Conservation (phyloP, 2,888 invertebrate genomes). For the Carterocephalus palaemon region DNA sequence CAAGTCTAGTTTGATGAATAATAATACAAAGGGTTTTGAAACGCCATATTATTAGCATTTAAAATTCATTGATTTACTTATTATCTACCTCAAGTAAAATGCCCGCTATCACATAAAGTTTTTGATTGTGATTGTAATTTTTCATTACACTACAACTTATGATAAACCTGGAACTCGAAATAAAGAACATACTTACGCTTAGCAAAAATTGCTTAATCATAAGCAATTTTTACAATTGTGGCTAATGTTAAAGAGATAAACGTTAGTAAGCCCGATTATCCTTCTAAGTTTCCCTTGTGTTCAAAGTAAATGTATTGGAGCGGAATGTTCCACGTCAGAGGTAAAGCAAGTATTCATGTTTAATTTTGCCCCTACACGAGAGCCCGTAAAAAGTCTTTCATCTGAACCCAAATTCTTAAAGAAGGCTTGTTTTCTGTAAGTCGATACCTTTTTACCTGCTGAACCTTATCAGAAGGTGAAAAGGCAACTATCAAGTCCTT, state of each 20-base stretch:
- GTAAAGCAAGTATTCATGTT: slow-evolving; percentile 77
- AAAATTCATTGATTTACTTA: no score
- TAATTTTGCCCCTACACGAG: slow-evolving; percentile 66
- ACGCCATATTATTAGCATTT: no score
- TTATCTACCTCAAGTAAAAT: no score
- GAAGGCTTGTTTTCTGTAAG: slow-evolving; percentile 40
- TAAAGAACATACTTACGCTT: no score
- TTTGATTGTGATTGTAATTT: no score
- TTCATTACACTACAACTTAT: no score
- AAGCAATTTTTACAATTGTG: slow-evolving; percentile 53
- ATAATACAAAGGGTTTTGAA: no score
- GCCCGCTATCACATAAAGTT: no score
- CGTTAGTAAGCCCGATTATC: slow-evolving; percentile 62
- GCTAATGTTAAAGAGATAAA: slow-evolving; percentile 48
- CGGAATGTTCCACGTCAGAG: slow-evolving; percentile 74
- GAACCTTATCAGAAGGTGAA: not conserved
- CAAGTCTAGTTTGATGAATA: no score
- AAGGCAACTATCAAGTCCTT: no score
- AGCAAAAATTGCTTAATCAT: no score
- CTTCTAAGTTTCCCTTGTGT: slow-evolving; percentile 60
- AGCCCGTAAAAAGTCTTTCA: slow-evolving; percentile 63
- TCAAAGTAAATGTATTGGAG: slow-evolving; percentile 72
- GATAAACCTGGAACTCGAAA: no score
- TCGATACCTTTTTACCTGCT: slow-evolving; percentile 1
- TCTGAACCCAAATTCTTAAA: slow-evolving; percentile 61